Conservation (phyloP, 2,113 vertebrate species). For the Phoxinus phoxinus region DNA sequence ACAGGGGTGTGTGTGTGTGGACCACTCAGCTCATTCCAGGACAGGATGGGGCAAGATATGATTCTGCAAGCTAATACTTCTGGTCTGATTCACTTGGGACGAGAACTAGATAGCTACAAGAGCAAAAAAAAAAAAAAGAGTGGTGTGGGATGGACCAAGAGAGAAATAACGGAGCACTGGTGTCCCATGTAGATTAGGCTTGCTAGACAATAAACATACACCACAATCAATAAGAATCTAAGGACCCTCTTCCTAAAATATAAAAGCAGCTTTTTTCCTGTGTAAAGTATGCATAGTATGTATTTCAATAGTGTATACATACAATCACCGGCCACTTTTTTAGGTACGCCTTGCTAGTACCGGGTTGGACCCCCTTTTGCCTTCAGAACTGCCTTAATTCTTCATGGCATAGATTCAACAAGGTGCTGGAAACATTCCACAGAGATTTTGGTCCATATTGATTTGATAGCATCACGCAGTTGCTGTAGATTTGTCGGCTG, state of each 20-base stretch:
- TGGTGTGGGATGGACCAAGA: not conserved
- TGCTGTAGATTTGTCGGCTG: no score
- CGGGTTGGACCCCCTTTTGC: no score
- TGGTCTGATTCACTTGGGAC: slow-evolving; percentile 73
- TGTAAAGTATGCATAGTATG: not conserved
- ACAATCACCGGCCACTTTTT: no score
- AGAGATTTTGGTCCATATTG: no score
- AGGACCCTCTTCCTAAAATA: not conserved
- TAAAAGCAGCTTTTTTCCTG: not conserved
- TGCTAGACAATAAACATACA: not conserved
- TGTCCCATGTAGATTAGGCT: not conserved
- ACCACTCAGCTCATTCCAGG: slow-evolving; percentile 83
- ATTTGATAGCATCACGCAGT: no score
- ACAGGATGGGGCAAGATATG: slow-evolving; percentile 69
- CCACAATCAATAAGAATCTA: not conserved
- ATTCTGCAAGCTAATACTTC: slow-evolving; percentile 86
- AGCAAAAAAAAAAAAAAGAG: not conserved
- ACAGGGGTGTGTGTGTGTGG: slow-evolving; percentile 80
- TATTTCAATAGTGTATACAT: no score
- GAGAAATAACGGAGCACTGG: not conserved
- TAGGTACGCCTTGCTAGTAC: no score
- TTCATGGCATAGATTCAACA: no score
- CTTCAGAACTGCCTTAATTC: no score
- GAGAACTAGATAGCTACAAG: slow-evolving; percentile 56
- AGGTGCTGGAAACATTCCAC: no score